A percentile compares a stretch with the other conserved stretches of the same genome.
Evolutionary conservation across 2,888 invertebrate species (phyloP).

Genomic region (Tuta absoluta): DNA sequence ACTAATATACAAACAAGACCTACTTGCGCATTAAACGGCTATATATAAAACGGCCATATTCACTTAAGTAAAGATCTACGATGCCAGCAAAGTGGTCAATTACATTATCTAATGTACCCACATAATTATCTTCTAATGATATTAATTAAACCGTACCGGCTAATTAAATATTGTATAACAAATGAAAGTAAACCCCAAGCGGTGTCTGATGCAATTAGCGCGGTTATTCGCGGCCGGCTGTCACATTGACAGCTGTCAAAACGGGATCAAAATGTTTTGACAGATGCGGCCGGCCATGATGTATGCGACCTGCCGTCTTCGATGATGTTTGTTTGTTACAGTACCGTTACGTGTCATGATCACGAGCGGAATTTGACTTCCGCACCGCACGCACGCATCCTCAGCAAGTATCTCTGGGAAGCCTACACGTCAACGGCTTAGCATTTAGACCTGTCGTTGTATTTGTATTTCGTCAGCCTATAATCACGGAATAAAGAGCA

Average conservation of each 20-base stretch:
- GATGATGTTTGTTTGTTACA: conserved; percentile 28
- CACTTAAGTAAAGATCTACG: background rate
- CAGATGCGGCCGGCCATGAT: conserved; percentile 43
- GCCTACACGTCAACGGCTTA: too few species aligned
- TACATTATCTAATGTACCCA: conserved; percentile 19
- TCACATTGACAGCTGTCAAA: conserved; percentile 58
- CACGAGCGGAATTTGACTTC: conserved; percentile 16
- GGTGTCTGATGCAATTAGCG: conserved; percentile 66
- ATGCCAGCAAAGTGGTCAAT: conserved; percentile 3
- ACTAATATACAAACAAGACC: too few species aligned
- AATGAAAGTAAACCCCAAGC: conserved; percentile 66
- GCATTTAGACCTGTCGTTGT: too few species aligned
- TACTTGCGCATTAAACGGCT: background rate
- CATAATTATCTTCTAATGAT: conserved; percentile 16
- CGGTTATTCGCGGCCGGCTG: conserved; percentile 59
- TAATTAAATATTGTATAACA: conserved; percentile 67
- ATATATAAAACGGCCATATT: background rate
- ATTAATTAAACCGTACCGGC: conserved; percentile 29
- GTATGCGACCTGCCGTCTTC: conserved; percentile 26
- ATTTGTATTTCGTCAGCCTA: too few species aligned
- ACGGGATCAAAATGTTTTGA: conserved; percentile 63
- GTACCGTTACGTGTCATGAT: conserved; percentile 22
- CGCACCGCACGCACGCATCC: too few species aligned
- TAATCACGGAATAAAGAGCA: too few species aligned
- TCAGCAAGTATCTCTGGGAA: too few species aligned